A percentile compares a stretch with the other conserved stretches of the same genome.
Evolutionary conservation across 2,888 invertebrate genomes (phyloP).

Genomic region (Nysson spinosus): DNA sequence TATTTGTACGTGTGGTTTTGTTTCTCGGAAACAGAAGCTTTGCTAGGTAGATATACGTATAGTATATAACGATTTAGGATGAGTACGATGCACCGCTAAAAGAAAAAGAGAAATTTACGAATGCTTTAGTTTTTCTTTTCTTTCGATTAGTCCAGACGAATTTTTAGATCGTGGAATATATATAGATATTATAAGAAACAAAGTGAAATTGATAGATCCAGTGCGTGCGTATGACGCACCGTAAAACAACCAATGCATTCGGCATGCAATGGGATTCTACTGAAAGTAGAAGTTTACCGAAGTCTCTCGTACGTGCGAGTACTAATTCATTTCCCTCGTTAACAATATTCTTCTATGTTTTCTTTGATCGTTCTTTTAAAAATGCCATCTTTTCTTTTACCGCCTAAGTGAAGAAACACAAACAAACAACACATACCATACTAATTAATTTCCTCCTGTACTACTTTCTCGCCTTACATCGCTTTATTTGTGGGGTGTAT

Average conservation of each 20-base stretch:
- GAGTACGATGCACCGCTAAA: background rate
- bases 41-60: background rate
- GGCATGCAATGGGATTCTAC: constrained; percentile 29
- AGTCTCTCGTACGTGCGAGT: constrained; percentile 21
- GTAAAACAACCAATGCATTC: constrained; percentile 31
- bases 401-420: too few relatives aligned
- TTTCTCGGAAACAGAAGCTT: constrained; percentile 8
- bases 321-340: constrained; percentile 15
- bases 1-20: constrained; percentile 26
- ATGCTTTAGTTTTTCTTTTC: constrained; percentile 10
- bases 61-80: constrained; percentile 12
- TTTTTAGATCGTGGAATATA: background rate
- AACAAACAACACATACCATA: constrained; percentile 25
- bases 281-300: constrained; percentile 31
- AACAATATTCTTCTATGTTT: constrained; percentile 7
- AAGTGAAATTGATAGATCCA: constrained; percentile 4
- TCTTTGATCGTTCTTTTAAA: constrained; percentile 1
- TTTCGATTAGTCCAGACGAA: constrained; percentile 6
- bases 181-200: background rate
- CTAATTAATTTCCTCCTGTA: constrained; percentile 39
- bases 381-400: constrained; percentile 11
- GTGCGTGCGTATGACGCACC: constrained; percentile 34
- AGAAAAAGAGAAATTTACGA: constrained; percentile 1
- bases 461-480: constrained; percentile 28
- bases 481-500: constrained; percentile 45